Evolutionary conservation across 2,797 vertebrate species (phyloP), one percentile per base, ranked within the genome.

Genomic region (Sylvilagus floridanus): DNA sequence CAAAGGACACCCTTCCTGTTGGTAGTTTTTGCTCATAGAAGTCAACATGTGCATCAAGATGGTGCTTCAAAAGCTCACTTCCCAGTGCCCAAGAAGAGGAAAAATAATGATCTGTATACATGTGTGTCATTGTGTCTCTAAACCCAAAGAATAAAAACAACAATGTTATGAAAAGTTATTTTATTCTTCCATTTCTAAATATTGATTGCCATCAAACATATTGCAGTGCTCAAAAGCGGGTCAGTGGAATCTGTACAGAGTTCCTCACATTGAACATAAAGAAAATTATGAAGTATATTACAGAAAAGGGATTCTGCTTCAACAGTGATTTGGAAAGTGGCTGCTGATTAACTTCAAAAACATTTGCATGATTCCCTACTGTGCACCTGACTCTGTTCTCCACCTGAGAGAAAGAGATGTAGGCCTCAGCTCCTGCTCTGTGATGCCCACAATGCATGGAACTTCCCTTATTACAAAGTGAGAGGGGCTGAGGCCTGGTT

Each of bases 191-290:
- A 42, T 77, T 42, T 78, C 72, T 91, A 83, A 90, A 81, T 65
- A 73, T 50, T 75, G 32, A 72, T 35, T 86, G 16, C 10, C 47
- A 77, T 21, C n/a, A 7, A 47, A 60, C 6, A 54, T 4, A 35
- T 1, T 63, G 4, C 52, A 62, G 73, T 93, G 76, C 57, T 89
- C 30, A 42, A 76, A 82, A 71, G 22, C 12, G 35, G 68, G 26
- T 22, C 68, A 32, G 66, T 8, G 63, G 26, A 68, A 83, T 78
- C 30, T 78, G 65, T 30, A 75, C 16, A 37, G 28, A 21, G 7
- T 17, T 90, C 92, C 91, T 85, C 62, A 68, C 32, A 52, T 71
- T 89, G 91, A 42, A n/a, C 52, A 91, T 79, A 83, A 32, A 75
- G 24, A 54, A 69, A 32, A 84, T 82, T 35, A 79, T 32, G 42